Percentiles rank a stretch among this genome's conserved stretches.
Conservation (phyloP, 2,888 invertebrate genomes). For the Drosophila incognita region DNA sequence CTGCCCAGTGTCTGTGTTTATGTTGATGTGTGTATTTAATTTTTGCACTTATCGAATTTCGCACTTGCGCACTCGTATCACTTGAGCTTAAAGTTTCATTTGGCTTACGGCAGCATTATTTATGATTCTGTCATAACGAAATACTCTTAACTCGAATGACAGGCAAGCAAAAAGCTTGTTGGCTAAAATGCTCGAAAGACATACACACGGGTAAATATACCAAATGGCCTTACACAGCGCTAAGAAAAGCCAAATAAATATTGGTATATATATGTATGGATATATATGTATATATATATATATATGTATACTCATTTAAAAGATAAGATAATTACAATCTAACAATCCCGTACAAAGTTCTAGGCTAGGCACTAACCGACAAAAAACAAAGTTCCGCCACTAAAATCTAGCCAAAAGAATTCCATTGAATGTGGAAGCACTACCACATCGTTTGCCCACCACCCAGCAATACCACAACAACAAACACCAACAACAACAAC, state of each 20-base stretch:
- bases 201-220: slow-evolving; percentile 3
- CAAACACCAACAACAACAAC: not conserved
- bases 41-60: slow-evolving; percentile 65
- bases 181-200: slow-evolving; percentile 22
- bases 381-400: slow-evolving; percentile 5
- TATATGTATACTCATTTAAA: slow-evolving; percentile 11
- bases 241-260: slow-evolving; percentile 17
- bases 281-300: not conserved
- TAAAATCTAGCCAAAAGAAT: slow-evolving; percentile 22
- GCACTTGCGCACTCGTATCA: slow-evolving; percentile 48
- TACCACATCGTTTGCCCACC: slow-evolving; percentile 6
- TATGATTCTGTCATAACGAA: slow-evolving; percentile 46
- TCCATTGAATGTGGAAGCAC: slow-evolving; percentile 37
- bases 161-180: slow-evolving; percentile 45
- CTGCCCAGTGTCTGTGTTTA: not conserved
- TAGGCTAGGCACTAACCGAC: slow-evolving; percentile 8
- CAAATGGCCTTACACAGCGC: slow-evolving; percentile 22
- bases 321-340: slow-evolving; percentile 61
- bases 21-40: slow-evolving; percentile 20
- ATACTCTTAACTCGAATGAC: slow-evolving; percentile 37
- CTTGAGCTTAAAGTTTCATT: slow-evolving; percentile 57
- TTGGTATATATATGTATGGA: not conserved
- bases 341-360: slow-evolving; percentile 29
- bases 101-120: slow-evolving; percentile 60
- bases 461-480: not conserved